Evolutionary conservation across 2,113 vertebrate genomes (phyloP), one percentile per base, ranked within the genome.

Genomic region (Aspidoscelis tigris): DNA sequence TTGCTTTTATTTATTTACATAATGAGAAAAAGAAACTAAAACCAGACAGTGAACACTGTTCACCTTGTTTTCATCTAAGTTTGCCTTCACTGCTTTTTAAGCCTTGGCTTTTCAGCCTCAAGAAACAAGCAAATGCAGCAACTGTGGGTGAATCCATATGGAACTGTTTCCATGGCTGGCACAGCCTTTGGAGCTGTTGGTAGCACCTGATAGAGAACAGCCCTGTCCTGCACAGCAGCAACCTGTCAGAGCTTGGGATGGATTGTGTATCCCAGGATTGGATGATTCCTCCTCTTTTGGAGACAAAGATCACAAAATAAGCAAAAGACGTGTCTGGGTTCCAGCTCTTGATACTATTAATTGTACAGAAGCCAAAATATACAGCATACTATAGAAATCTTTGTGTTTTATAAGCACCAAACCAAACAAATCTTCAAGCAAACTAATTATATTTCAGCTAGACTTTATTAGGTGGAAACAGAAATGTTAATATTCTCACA

Each of bases 11-110:
- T 2, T 0, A 24, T 85, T 88, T 90, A 0, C 41, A 76, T 84
- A 84, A 90, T 86, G 79, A 85, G 76, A 64, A 43, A 84, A 43
- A 88, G 88, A 89, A 86, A 84, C 71, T 12, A 81, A 87, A 92
- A 86, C n/a, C 69, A 88, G 44, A 79, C 69, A 70, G n/a, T 9
- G 0, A 70, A 44, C 2, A 84, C 79, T 33, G 71, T 85, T 91
- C 2, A 70, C 58, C 61, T 21, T 76, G 9, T 73, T 7, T 91
- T 91, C 91, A 74, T 76, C 86, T 65, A 86, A 50, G 43, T 88
- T 44, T 20, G 79, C 85, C 82, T 85, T 58, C 50, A 0, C 44
- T 2, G n/a, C 21, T 84, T 26, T 90, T 85, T 90, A 83, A 92
- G 86, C 76, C 53, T 26, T 72, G n/a, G 83, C n/a, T 12, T 86